Conservation (phyloP, 1,140 invertebrate genomes). For the Chironomus tepperi region DNA sequence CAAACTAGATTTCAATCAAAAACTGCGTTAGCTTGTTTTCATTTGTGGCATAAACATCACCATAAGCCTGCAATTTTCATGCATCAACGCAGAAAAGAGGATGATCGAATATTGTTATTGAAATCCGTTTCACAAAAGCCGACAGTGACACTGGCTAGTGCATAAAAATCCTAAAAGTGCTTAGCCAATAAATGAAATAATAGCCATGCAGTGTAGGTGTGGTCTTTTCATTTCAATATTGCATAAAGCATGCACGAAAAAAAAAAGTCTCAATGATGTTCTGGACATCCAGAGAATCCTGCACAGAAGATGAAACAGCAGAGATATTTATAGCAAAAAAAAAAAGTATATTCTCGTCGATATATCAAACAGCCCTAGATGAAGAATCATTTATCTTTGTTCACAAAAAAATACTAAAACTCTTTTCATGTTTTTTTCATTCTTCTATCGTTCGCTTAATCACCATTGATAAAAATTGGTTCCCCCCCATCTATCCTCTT, state of each 20-base stretch:
- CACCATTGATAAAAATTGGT: conserved; percentile 4
- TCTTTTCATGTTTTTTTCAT: background rate
- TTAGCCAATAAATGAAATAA: background rate
- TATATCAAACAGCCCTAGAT: background rate
- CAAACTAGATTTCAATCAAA: too few species aligned
- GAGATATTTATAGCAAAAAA: too few species aligned
- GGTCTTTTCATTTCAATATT: background rate
- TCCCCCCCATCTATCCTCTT: background rate
- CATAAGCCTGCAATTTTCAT: too few species aligned
- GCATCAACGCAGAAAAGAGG: too few species aligned
- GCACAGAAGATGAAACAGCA: background rate
- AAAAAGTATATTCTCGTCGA: background rate
- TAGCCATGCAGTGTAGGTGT: background rate
- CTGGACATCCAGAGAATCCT: background rate
- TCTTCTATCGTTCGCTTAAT: background rate
- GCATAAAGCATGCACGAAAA: background rate
- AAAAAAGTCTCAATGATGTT: background rate
- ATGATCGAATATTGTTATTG: too few species aligned
- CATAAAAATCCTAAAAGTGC: conserved; percentile 5
- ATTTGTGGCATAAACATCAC: too few species aligned
- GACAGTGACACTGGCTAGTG: background rate
- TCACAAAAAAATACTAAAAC: too few species aligned
- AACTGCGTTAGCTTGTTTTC: too few species aligned
- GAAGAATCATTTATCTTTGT: conserved; percentile 14
- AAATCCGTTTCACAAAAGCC: background rate